Percentiles rank a stretch among this genome's conserved stretches.
phyloP scores from a whole-genome alignment of 2,113 vertebrate species.

The Chaetodon auriga region DNA sequence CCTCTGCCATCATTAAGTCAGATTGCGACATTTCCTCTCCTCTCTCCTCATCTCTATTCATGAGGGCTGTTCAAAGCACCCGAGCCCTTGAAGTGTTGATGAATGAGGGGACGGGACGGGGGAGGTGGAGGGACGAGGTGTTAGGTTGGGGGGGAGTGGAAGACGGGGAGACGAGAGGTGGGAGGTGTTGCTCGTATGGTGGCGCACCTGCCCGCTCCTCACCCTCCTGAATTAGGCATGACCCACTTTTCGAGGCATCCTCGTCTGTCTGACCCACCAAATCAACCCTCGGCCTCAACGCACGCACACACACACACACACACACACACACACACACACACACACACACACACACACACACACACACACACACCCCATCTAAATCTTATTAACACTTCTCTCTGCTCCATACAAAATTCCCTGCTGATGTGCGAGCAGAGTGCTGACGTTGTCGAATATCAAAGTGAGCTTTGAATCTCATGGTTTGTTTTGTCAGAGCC shows the following conservation, averaged over 20 bases:
- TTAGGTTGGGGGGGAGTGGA: slow-evolving; percentile 33
- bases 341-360: slow-evolving; percentile 1
- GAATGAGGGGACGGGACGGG: slow-evolving; percentile 19
- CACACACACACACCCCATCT: slow-evolving; percentile 13
- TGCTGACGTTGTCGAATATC: slow-evolving; percentile 43
- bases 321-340: not conserved
- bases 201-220: slow-evolving; percentile 69
- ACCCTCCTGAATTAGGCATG: slow-evolving; percentile 61
- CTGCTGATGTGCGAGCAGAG: slow-evolving; percentile 26
- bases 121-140: slow-evolving; percentile 54
- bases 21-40: slow-evolving; percentile 51
- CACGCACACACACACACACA: not conserved
- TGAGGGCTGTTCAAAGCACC: slow-evolving; percentile 60
- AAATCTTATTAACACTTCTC: slow-evolving; percentile 58
- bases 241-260: slow-evolving; percentile 60
- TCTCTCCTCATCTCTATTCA: slow-evolving; percentile 74
- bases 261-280: slow-evolving; percentile 17
- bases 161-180: slow-evolving; percentile 13
- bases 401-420: slow-evolving; percentile 35
- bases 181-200: slow-evolving; percentile 59
- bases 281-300: not conserved
- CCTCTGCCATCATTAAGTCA: slow-evolving; percentile 49
- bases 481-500: slow-evolving; percentile 18
- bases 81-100: slow-evolving; percentile 75
- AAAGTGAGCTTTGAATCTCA: slow-evolving; percentile 54